phyloP scores from a whole-genome alignment of 2,888 invertebrate species.

The Lochmaea crataegi region DNA sequence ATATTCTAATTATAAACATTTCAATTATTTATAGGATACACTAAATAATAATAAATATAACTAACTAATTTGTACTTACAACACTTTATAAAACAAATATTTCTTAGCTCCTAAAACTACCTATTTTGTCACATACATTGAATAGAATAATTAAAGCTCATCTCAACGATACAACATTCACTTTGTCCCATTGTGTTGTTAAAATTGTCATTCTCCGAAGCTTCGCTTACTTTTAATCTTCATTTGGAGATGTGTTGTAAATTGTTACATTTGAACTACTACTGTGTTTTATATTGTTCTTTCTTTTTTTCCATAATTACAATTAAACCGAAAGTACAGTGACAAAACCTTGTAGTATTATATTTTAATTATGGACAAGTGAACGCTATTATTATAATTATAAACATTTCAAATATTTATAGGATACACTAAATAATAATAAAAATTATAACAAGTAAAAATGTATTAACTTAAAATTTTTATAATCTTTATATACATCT shows the following conservation, averaged over 20 bases:
- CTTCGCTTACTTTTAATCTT: no score
- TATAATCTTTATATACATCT: background rate
- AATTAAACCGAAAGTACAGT: no score
- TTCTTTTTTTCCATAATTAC: no score
- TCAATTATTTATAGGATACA: background rate
- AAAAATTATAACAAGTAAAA: background rate
- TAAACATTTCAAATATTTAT: background rate
- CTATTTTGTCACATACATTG: background rate
- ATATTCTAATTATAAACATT: background rate
- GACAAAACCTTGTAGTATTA: no score
- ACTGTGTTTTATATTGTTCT: no score
- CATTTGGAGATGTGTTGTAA: no score
- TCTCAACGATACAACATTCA: conserved; percentile 8
- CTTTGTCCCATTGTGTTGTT: no score
- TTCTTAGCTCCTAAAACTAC: background rate
- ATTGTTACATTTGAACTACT: no score
- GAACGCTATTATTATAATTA: no score
- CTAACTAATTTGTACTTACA: background rate
- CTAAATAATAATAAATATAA: background rate
- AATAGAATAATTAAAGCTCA: background rate
- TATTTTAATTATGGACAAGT: no score
- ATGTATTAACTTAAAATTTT: background rate
- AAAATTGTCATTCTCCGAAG: no score
- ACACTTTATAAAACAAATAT: conserved; percentile 3
- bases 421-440: background rate